A percentile compares a stretch with the other conserved stretches of the same genome.
These are phyloP conservation scores for Pomatostomus ruficeps DNA, from an alignment of 2,113 vertebrate species.

Conservation along the genomic window DNA sequence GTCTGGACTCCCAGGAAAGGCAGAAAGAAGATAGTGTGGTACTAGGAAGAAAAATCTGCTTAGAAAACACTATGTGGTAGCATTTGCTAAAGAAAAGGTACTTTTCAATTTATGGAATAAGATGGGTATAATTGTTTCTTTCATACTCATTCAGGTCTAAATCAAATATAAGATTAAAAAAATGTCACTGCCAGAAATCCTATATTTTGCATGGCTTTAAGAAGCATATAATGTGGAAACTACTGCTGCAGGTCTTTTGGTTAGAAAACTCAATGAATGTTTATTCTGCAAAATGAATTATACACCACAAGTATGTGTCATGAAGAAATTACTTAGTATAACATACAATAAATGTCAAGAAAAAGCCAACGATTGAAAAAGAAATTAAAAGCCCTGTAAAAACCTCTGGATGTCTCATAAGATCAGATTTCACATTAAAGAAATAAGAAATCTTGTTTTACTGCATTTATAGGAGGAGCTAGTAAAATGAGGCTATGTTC, in stretches of 20 bases:
- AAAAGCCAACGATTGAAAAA: neutral
- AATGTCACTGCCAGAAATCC: neutral
- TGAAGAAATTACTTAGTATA: neutral
- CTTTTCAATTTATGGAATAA: neutral
- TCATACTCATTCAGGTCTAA: neutral
- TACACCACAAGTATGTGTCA: neutral
- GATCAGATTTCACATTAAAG: neutral
- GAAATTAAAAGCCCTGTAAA: neutral
- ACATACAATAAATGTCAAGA: neutral
- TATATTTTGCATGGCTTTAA: neutral
- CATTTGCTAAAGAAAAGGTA: neutral
- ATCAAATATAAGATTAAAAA: neutral
- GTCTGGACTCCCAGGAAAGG: neutral
- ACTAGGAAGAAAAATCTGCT: neutral
- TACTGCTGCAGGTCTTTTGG: neutral
- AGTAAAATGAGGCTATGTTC: neutral
- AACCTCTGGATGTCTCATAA: neutral
- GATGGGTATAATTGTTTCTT: neutral
- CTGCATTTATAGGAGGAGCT: neutral
- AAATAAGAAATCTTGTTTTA: neutral
- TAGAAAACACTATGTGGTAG: neutral
- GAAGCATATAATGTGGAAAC: neutral
- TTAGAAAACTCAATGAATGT: neutral
- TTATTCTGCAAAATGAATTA: neutral
- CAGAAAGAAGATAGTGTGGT: neutral